Evolutionary conservation across 2,797 vertebrate genomes (phyloP), one percentile per base, ranked within the genome.

Genomic region (Sebastes vulpes): DNA sequence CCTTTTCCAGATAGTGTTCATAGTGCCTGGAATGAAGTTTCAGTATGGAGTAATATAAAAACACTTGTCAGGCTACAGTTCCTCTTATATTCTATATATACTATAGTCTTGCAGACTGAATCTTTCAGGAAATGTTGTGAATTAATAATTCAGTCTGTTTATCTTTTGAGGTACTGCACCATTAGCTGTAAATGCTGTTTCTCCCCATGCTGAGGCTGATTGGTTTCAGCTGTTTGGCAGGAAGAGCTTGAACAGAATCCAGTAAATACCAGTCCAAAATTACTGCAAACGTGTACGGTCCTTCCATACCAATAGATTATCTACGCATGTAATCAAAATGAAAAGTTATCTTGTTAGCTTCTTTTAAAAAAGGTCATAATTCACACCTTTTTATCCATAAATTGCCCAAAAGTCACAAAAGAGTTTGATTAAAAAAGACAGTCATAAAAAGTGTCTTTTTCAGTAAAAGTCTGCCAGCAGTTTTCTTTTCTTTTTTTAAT

Each of bases 131-230:
- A 48, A 18, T n/a, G 16, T 46, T 18, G 16, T 48, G 16, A 46
- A 18, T 46, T 7, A 9, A 9, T 50, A 50, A 50, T 50, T n/a
- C 48, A n/a, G 18, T 50, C 8, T 0, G 1, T 42, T 42, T 16
- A 14, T 31, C 23, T 4, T 1, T 25, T 67, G 20, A 28, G 23
- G 4, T 9, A 2, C 6, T 18, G 6, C 2, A 0, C 0, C 1
- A 5, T 50, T 10, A 20, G 48, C 48, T 50, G n/a, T 2, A 50
- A 50, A 20, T 9, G 0, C 10, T 1, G 9, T 12, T 26, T 35
- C 9, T 29, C 52, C 29, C 23, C 0, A 14, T n/a, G n/a, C 11
- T 0, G 2, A n/a, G 54, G 18, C 4, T 14, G 2, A 72, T 50
- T 4, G 3, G 0, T 16, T 10, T 5, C 67, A 72, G 73, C 18